A percentile compares a stretch with the other conserved stretches of the same genome.
These are phyloP conservation scores for Ectemnius cavifrons DNA, from an alignment of 2,888 invertebrate species.

Conservation along the genomic window DNA sequence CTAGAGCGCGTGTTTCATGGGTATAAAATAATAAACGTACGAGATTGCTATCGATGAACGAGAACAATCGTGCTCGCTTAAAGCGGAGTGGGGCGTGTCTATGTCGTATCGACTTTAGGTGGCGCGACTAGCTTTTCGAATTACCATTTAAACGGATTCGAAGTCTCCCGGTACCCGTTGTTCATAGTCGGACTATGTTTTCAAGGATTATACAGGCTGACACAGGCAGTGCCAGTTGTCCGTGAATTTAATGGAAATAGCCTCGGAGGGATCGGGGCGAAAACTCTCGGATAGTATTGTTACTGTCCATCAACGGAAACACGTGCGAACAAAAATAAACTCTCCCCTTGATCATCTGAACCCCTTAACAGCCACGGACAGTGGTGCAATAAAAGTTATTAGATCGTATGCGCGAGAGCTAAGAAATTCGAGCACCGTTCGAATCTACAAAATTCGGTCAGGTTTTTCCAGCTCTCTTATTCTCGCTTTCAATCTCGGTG, in stretches of 20 bases:
- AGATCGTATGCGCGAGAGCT: too few species aligned
- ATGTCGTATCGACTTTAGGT: constrained; percentile 40
- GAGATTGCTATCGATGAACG: too few species aligned
- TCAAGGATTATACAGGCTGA: constrained; percentile 51
- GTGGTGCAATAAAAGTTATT: too few species aligned
- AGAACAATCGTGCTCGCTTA: constrained; percentile 17
- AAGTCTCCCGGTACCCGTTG: constrained; percentile 51
- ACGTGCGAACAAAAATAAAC: not conserved
- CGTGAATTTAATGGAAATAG: constrained; percentile 45
- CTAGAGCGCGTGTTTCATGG: too few species aligned
- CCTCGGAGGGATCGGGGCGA: constrained; percentile 22
- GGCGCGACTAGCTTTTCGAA: constrained; percentile 51
- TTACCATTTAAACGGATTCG: constrained; percentile 61
- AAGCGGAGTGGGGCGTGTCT: constrained; percentile 31
- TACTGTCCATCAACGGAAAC: not conserved
- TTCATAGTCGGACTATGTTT: constrained; percentile 48
- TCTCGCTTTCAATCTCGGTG: too few species aligned
- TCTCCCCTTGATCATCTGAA: too few species aligned
- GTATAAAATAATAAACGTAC: too few species aligned
- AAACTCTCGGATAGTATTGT: constrained; percentile 7
- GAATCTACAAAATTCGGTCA: too few species aligned
- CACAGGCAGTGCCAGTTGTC: constrained; percentile 28
- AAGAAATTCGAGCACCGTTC: too few species aligned
- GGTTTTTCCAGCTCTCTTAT: too few species aligned
- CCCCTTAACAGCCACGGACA: too few species aligned